A percentile compares a stretch with the other conserved stretches of the same genome.
These are phyloP conservation scores for Drosophila cyrtoloma DNA, from an alignment of 2,888 invertebrate species.

Conservation along the genomic window DNA sequence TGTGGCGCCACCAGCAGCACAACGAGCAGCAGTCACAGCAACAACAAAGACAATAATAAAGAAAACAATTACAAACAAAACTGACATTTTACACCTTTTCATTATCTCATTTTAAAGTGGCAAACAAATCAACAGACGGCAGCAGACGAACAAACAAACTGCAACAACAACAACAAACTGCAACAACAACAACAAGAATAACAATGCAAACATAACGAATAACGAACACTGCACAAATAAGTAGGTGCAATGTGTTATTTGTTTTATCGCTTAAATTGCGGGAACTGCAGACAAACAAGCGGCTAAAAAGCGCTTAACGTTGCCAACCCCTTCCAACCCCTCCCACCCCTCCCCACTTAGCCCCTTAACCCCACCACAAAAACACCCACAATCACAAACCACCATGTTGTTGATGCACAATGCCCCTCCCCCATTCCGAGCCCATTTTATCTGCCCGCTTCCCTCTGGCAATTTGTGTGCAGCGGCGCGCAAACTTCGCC, in stretches of 20 bases:
- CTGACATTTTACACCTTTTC: slow-evolving; percentile 80
- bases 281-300: slow-evolving; percentile 62
- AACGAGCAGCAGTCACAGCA: slow-evolving; percentile 7
- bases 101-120: slow-evolving; percentile 61
- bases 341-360: neutral
- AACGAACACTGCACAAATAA: slow-evolving; percentile 64
- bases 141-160: slow-evolving; percentile 50
- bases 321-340: slow-evolving; percentile 13
- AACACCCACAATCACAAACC: slow-evolving; percentile 32
- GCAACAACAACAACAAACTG: slow-evolving; percentile 17
- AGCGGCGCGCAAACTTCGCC: slow-evolving; percentile 63
- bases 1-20: slow-evolving; percentile 41
- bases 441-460: neutral
- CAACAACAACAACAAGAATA: slow-evolving; percentile 27
- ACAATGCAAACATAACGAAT: slow-evolving; percentile 51
- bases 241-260: slow-evolving; percentile 80
- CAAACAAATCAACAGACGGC: slow-evolving; percentile 69
- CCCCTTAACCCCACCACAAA: neutral
- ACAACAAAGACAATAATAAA: slow-evolving; percentile 60
- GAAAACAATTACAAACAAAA: slow-evolving; percentile 61
- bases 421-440: neutral
- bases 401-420: slow-evolving; percentile 15
- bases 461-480: slow-evolving; percentile 63
- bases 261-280: slow-evolving; percentile 79
- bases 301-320: slow-evolving; percentile 80